These are phyloP conservation scores for Epinephelus cyanopodus DNA, from an alignment of 2,113 vertebrate genomes.

Conservation along the genomic window DNA sequence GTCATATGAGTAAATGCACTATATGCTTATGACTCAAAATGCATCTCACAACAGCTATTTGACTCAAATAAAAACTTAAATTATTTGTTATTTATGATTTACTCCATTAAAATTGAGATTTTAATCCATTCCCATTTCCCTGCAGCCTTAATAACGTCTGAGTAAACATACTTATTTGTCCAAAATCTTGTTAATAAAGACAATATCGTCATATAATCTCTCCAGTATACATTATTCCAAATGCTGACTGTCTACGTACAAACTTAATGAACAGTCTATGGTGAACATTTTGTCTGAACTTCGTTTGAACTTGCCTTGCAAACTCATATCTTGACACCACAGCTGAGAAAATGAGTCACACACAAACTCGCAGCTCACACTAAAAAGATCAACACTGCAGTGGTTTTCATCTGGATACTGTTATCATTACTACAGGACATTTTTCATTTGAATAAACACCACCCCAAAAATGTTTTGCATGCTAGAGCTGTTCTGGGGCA, in stretches of 20 bases:
- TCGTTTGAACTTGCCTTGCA: constrained; percentile 30
- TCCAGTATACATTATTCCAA: neutral
- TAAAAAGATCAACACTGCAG: neutral
- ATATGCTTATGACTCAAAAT: constrained; percentile 8
- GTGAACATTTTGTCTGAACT: constrained; percentile 27
- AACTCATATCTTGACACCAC: constrained; percentile 9
- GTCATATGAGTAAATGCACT: neutral
- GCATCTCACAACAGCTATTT: neutral
- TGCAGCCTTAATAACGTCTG: neutral
- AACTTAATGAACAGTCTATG: constrained; percentile 9
- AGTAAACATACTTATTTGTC: neutral
- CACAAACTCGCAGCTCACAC: neutral
- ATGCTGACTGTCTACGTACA: neutral
- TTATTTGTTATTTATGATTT: neutral
- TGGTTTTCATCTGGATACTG: neutral
- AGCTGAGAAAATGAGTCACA: constrained; percentile 25
- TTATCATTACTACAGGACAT: neutral
- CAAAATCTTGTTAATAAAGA: constrained; percentile 3
- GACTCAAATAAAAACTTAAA: neutral
- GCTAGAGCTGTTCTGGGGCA: neutral
- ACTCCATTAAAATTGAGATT: neutral
- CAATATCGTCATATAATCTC: neutral
- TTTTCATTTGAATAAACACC: neutral
- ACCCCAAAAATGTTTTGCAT: neutral
- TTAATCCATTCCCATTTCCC: neutral